Evolutionary conservation across 1,140 invertebrate species (phyloP).

Genomic region (Drosophila fuyamai): DNA sequence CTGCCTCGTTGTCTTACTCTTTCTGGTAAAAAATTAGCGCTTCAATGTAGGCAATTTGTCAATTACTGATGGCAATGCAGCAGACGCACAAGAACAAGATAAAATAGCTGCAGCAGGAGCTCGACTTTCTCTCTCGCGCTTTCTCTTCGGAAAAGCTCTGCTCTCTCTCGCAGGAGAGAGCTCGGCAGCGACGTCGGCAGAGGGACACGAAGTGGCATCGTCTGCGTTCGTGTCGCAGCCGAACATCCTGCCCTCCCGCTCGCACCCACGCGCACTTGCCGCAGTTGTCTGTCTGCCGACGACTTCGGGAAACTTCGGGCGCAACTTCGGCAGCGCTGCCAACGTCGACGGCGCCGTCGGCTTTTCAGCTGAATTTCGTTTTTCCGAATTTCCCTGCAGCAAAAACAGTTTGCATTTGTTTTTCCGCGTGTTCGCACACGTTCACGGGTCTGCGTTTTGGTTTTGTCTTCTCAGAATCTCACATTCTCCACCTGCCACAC

Average conservation of each 20-base stretch:
- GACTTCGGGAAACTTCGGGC: constrained; percentile 6
- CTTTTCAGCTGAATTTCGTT: constrained; percentile 29
- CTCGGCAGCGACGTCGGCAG: constrained; percentile 8
- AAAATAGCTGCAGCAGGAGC: constrained; percentile 23
- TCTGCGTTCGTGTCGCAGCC: background rate
- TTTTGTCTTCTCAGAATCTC: constrained; percentile 29
- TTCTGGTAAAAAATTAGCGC: constrained; percentile 35
- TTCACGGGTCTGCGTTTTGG: constrained; percentile 69
- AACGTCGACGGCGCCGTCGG: constrained; percentile 26
- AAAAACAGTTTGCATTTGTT: constrained; percentile 85
- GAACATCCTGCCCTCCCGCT: constrained; percentile 46
- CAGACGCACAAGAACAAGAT: constrained; percentile 21
- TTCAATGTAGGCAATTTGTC: constrained; percentile 48
- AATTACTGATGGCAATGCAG: constrained; percentile 44
- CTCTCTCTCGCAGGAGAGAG: constrained; percentile 14
- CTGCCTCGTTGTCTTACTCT: background rate
- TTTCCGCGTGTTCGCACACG: constrained; percentile 85
- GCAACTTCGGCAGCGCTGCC: constrained; percentile 24
- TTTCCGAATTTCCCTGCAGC: constrained; percentile 62
- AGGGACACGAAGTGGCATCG: constrained; percentile 15
- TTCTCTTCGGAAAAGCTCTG: constrained; percentile 23
- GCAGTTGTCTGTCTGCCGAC: constrained; percentile 19
- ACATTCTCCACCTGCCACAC: constrained; percentile 31
- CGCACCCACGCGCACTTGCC: constrained; percentile 40
- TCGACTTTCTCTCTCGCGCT: background rate